Conservation (phyloP, 2,797 vertebrate genomes). For the Macropus fuliginosus region DNA sequence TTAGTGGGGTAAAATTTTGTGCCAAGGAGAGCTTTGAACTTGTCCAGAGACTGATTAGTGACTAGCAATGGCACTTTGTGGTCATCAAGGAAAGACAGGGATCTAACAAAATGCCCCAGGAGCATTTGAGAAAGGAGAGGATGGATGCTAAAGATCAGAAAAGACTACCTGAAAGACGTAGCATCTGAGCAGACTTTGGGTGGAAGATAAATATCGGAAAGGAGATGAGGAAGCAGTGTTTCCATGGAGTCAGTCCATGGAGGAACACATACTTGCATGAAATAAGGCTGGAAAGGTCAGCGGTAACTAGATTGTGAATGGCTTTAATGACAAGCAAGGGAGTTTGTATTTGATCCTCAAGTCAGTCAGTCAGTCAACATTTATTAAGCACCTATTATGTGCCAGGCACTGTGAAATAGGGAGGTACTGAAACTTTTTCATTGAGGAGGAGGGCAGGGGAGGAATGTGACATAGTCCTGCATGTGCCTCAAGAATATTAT, state of each 20-base stretch:
- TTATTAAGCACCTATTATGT: neutral
- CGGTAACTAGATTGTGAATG: neutral
- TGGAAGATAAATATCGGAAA: neutral
- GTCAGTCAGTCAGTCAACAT: neutral
- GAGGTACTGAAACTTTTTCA: neutral
- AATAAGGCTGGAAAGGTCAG: neutral
- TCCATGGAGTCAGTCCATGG: neutral
- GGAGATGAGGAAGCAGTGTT: neutral
- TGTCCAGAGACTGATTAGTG: neutral
- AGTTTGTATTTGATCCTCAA: neutral
- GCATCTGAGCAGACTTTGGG: neutral
- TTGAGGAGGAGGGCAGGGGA: neutral
- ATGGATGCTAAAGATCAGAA: neutral
- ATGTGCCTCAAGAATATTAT: neutral
- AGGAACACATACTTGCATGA: neutral
- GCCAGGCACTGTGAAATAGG: neutral
- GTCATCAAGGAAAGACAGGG: neutral
- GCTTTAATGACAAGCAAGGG: neutral
- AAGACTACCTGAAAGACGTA: neutral
- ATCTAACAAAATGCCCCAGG: neutral
- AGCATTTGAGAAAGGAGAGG: neutral
- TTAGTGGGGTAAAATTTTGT: neutral
- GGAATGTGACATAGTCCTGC: neutral
- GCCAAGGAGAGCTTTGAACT: neutral
- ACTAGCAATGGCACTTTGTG: neutral